Percentiles rank a stretch among this genome's conserved stretches.
Conservation (phyloP, 2,888 invertebrate genomes). For the Drosophila helvetica region DNA sequence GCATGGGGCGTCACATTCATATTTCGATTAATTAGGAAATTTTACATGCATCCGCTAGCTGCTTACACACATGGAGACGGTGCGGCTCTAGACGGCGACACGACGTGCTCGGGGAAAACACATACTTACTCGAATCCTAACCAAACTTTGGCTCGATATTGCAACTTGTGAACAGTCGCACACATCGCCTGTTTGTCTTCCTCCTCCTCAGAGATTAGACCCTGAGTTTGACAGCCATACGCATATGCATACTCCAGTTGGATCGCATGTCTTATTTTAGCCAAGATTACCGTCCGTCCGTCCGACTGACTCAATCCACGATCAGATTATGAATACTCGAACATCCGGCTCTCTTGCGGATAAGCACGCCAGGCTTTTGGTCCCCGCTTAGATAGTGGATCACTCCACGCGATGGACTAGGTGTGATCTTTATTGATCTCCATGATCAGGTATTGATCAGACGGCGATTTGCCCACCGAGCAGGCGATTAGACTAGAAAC, state of each 20-base stretch:
- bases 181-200: slow-evolving; percentile 22
- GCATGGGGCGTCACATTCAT: slow-evolving; percentile 56
- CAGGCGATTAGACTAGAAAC: background rate
- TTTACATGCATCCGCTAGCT: slow-evolving; percentile 28
- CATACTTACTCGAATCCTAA: slow-evolving; percentile 21
- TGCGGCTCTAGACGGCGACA: slow-evolving; percentile 55
- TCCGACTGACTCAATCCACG: slow-evolving; percentile 39
- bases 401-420: slow-evolving; percentile 58
- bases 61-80: slow-evolving; percentile 43
- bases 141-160: slow-evolving; percentile 22
- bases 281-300: slow-evolving; percentile 56
- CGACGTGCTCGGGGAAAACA: slow-evolving; percentile 38
- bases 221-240: slow-evolving; percentile 13
- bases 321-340: slow-evolving; percentile 32
- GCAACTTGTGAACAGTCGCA: background rate
- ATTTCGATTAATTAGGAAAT: slow-evolving; percentile 68
- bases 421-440: slow-evolving; percentile 33
- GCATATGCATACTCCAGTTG: slow-evolving; percentile 4
- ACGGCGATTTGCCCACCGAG: background rate
- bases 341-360: slow-evolving; percentile 53
- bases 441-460: background rate
- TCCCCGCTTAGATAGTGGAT: slow-evolving; percentile 39
- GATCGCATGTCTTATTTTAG: slow-evolving; percentile 7
- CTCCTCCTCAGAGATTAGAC: slow-evolving; percentile 9
- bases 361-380: slow-evolving; percentile 21